Evolutionary conservation across 2,113 vertebrate genomes (phyloP).

Genomic region (Carollia perspicillata): DNA sequence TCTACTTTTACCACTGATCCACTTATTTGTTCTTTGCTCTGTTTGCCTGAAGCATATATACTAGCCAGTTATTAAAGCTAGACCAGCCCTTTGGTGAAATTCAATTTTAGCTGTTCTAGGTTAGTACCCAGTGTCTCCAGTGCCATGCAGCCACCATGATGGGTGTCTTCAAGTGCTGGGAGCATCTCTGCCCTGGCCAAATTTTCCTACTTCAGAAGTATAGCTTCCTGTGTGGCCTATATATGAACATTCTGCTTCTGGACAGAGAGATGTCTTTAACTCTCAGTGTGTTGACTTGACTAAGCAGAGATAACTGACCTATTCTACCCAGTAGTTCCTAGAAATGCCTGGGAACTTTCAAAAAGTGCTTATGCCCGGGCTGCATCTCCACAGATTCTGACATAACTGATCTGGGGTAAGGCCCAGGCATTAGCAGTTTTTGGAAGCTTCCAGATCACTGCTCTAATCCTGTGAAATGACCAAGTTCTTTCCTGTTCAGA

Average conservation of each 20-base stretch:
- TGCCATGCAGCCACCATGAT: neutral
- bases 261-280: neutral
- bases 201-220: neutral
- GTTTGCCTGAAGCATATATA: neutral
- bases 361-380: neutral
- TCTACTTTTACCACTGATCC: conserved; percentile 13
- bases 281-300: neutral
- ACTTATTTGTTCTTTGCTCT: conserved; percentile 25
- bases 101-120: neutral
- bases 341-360: neutral
- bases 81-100: neutral
- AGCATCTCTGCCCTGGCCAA: neutral
- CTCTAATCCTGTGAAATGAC: neutral
- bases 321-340: neutral
- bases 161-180: neutral
- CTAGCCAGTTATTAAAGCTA: conserved; percentile 38
- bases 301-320: neutral
- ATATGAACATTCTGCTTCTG: neutral
- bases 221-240: neutral
- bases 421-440: neutral
- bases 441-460: neutral
- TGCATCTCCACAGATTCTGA: neutral
- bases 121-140: conserved; percentile 4
- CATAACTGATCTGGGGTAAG: neutral
- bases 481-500: neutral